Conservation (phyloP, 2,113 vertebrate species). For the Fukomys damarensis region DNA sequence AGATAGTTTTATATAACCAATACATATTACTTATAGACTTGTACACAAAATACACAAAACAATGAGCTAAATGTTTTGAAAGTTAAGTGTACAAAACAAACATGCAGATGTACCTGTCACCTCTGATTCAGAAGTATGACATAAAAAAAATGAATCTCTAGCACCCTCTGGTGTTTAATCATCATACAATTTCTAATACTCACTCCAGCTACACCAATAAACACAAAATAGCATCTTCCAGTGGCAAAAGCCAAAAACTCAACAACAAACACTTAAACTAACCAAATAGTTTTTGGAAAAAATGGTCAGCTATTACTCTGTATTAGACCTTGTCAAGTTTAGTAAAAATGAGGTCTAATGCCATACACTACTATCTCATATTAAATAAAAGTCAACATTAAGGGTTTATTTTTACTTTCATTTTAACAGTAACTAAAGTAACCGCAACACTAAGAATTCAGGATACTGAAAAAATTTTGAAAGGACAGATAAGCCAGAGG, state of each 20-base stretch:
- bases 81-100: neutral
- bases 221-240: neutral
- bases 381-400: neutral
- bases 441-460: neutral
- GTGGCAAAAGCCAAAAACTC: neutral
- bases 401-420: constrained; percentile 22
- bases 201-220: neutral
- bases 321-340: constrained; percentile 24
- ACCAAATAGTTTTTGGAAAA: neutral
- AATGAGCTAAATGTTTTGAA: constrained; percentile 36
- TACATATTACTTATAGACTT: neutral
- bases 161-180: constrained; percentile 87
- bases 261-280: neutral
- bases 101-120: neutral
- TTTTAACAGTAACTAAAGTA: constrained; percentile 37
- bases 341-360: constrained; percentile 10
- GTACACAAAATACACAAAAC: neutral
- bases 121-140: neutral
- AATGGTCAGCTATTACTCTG: neutral
- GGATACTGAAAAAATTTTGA: neutral
- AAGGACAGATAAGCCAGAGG: too few species aligned
- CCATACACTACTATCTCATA: neutral
- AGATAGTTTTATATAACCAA: neutral
- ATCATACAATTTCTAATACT: neutral
- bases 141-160: constrained; percentile 80